Evolutionary conservation across 2,797 vertebrate species (phyloP).

Genomic region (Macrochelys suwanniensis): DNA sequence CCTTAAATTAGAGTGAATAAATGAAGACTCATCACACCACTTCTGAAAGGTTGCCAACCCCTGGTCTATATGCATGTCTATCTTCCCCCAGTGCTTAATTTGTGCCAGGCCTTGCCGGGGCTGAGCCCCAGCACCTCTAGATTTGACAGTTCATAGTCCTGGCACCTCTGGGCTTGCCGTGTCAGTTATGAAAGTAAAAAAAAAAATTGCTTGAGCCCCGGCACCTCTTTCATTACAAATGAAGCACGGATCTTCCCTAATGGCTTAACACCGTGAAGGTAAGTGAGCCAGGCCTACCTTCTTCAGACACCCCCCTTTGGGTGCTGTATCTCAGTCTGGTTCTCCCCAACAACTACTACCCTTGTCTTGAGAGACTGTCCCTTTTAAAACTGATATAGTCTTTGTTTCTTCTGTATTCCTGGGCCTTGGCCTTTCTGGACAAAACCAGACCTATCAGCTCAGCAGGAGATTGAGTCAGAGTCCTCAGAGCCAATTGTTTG

Average conservation of each 20-base stretch:
- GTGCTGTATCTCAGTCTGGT: neutral
- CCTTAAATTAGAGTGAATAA: too few species aligned
- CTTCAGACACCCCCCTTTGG: neutral
- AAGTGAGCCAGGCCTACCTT: neutral
- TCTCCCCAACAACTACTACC: neutral
- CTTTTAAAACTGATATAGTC: neutral
- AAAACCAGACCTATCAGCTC: neutral
- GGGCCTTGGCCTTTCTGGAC: neutral
- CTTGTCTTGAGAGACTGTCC: neutral
- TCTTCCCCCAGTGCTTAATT: neutral
- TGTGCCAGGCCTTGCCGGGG: neutral
- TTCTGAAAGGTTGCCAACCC: too few species aligned
- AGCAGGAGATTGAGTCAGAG: neutral
- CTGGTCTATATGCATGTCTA: neutral
- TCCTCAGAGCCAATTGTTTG: neutral
- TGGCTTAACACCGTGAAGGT: neutral
- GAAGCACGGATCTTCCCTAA: neutral
- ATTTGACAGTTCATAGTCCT: neutral
- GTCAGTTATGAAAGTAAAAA: neutral
- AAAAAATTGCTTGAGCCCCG: neutral
- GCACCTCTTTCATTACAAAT: neutral
- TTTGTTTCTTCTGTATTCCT: neutral
- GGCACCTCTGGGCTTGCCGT: neutral
- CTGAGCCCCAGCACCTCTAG: too few species aligned
- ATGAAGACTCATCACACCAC: too few species aligned